phyloP scores from a whole-genome alignment of 2,888 invertebrate genomes.

The Tipula unca region DNA sequence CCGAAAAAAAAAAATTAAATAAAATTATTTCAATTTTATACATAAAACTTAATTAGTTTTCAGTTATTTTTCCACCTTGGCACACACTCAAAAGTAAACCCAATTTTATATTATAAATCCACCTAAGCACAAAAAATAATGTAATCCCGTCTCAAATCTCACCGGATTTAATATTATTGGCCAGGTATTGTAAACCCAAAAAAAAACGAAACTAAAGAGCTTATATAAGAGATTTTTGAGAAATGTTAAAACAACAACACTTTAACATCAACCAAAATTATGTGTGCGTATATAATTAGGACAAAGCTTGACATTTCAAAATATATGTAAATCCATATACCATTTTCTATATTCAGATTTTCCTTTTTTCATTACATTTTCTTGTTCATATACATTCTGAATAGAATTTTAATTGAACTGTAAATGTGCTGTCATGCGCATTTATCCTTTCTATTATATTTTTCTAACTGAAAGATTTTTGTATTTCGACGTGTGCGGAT shows the following conservation, averaged over 20 bases:
- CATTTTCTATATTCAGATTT: not conserved
- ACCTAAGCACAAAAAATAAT: not conserved
- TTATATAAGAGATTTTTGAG: not conserved
- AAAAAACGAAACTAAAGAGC: not conserved
- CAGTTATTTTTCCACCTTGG: not conserved
- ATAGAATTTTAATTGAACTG: not conserved
- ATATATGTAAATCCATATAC: not conserved
- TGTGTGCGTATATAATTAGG: not conserved
- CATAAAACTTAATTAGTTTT: too few species aligned
- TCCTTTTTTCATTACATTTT: not conserved
- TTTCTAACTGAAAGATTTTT: not conserved
- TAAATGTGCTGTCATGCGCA: not conserved
- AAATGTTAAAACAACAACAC: not conserved
- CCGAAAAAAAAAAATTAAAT: too few species aligned
- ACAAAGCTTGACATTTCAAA: not conserved
- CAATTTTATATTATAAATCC: not conserved
- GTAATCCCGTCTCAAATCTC: not conserved
- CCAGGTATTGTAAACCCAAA: not conserved
- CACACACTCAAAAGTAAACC: not conserved
- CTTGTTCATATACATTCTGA: not conserved
- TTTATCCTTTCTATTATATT: not conserved
- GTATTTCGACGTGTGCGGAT: not conserved
- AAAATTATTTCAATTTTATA: too few species aligned
- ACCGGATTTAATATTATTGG: not conserved
- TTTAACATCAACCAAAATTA: not conserved